Conservation (phyloP, 2,113 vertebrate species). For the Mugil cephalus region DNA sequence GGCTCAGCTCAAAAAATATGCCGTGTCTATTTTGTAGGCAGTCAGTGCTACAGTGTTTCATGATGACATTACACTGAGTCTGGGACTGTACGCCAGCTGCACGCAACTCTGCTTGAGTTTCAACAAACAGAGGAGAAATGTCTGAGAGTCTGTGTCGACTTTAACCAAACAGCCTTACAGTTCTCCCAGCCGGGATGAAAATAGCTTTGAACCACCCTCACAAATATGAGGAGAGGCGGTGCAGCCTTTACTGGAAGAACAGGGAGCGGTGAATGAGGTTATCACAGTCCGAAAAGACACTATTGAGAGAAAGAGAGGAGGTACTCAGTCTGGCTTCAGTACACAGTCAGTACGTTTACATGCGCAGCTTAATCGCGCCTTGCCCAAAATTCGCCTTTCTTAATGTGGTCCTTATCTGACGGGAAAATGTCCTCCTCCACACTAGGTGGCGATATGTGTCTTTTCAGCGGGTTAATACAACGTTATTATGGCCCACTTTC, state of each 20-base stretch:
- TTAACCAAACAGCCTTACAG: conserved; percentile 39
- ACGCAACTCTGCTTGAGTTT: conserved; percentile 4
- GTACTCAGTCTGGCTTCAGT: too few relatives aligned
- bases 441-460: too few relatives aligned
- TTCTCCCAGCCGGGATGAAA: conserved; percentile 14
- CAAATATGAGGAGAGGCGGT: neutral
- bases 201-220: conserved; percentile 12
- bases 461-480: too few relatives aligned
- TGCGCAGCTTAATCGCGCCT: too few relatives aligned
- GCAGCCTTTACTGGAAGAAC: conserved; percentile 2
- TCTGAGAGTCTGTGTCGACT: conserved; percentile 5
- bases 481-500: too few relatives aligned
- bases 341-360: too few relatives aligned
- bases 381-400: too few relatives aligned
- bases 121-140: conserved; percentile 8
- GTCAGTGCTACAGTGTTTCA: too few relatives aligned
- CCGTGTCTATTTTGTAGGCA: too few relatives aligned
- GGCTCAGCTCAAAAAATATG: too few relatives aligned
- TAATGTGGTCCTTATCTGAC: too few relatives aligned
- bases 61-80: neutral
- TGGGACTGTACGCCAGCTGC: neutral
- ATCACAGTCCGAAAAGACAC: neutral
- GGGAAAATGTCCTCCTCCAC: too few relatives aligned
- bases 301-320: neutral
- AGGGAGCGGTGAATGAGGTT: neutral